Evolutionary conservation across 1,140 invertebrate genomes (phyloP).

Genomic region (Mylabris phalerata): DNA sequence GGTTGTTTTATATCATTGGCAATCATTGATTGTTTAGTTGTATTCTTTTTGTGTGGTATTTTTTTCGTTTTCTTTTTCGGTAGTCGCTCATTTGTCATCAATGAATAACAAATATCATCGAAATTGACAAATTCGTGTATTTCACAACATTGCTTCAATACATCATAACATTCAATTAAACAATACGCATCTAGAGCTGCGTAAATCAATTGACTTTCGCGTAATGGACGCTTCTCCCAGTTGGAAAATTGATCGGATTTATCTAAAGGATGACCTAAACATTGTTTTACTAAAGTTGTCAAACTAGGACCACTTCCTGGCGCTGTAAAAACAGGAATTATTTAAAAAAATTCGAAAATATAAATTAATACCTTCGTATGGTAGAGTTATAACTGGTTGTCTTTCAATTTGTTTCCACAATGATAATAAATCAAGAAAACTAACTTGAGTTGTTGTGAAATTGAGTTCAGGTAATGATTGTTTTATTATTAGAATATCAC

Average conservation of each 20-base stretch:
- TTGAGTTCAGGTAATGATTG: conserved; percentile 49
- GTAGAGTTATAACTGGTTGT: conserved; percentile 46
- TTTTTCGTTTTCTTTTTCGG: conserved; percentile 44
- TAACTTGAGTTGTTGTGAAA: conserved; percentile 39
- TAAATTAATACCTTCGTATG: conserved; percentile 39
- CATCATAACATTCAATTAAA: conserved; percentile 65
- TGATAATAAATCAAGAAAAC: conserved; percentile 48
- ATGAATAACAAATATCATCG: conserved; percentile 51
- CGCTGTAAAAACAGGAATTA: conserved; percentile 18
- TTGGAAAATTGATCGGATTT: conserved; percentile 83
- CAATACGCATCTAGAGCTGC: conserved; percentile 78
- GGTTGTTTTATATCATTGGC: conserved; percentile 18
- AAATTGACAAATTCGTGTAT: conserved; percentile 49
- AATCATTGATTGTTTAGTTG: conserved; percentile 4
- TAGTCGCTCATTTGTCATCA: conserved; percentile 45
- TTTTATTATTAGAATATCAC: conserved; percentile 52
- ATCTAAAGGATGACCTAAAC: conserved; percentile 64
- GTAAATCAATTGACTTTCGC: conserved; percentile 68
- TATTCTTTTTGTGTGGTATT: conserved; percentile 29
- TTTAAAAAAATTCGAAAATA: conserved; percentile 2
- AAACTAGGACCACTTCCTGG: conserved; percentile 46
- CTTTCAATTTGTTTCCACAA: conserved; percentile 50
- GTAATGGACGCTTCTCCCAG: conserved; percentile 75
- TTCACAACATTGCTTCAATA: conserved; percentile 45
- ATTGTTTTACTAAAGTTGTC: conserved; percentile 62